Conservation (phyloP, 2,113 vertebrate species). For the Nyctibius bracteatus region DNA sequence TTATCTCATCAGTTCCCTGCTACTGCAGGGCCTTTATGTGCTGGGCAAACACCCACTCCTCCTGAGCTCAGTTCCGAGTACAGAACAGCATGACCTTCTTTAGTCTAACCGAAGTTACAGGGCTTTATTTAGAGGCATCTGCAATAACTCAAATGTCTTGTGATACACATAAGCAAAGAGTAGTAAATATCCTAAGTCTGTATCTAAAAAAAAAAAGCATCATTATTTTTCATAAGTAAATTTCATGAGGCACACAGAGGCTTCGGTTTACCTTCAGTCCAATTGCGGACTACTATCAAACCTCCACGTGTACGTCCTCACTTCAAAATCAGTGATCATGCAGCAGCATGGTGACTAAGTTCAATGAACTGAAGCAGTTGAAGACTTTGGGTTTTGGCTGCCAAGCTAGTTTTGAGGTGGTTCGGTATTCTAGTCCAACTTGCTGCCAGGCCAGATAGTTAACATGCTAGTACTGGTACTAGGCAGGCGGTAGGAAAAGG, state of each 20-base stretch:
- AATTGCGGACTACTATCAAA: accelerated
- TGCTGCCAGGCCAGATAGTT: background rate
- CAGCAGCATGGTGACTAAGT: background rate
- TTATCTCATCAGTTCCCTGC: background rate
- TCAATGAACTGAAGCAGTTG: background rate
- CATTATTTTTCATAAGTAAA: background rate
- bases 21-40: background rate
- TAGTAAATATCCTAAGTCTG: background rate
- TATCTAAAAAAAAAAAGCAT: no score
- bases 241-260: background rate
- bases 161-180: background rate
- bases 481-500: background rate
- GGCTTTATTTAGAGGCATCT: background rate
- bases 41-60: background rate
- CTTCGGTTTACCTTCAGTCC: background rate
- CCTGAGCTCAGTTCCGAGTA: background rate
- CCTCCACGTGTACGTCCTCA: background rate
- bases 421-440: background rate
- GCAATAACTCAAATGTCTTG: background rate
- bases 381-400: background rate
- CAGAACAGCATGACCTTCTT: background rate
- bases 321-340: background rate
- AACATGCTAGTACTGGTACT: background rate
- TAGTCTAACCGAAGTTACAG: background rate
- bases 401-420: background rate